Base-by-base conservation (phyloP, 2,888 invertebrate genomes). In the Sicus ferrugineus region DNA sequence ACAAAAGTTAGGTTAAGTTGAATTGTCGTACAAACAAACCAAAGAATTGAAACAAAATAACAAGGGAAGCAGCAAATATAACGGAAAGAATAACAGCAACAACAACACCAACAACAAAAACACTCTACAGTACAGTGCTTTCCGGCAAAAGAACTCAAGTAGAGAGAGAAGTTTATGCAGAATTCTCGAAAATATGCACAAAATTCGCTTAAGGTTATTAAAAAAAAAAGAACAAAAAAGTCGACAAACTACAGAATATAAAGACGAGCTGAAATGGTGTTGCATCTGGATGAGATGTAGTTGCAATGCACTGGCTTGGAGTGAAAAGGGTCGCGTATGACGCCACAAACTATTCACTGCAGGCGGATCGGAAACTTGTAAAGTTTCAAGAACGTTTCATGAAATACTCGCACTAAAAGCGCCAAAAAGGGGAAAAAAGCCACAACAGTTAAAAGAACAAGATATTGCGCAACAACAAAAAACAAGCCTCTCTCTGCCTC, bases 71-170 rank as follows among this genome's bases (percentile, higher is more conserved):
- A 42, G 42, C 3, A 16, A 4, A n/a, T n/a, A n/a, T n/a, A n/a
- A n/a, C n/a, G n/a, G n/a, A n/a, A 56, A 56, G 26, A 16, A 56
- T 28, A 30, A 16, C 56, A 56, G 30, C 28, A 30, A 9, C n/a
- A 56, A 56, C n/a, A 56, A 30, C 28, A 56, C 26, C 56, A 56
- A 56, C 30, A 56, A 56, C 30, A 56, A 54, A 3, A 26, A 23
- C 26, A 30, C 9, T 42, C 16, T 16, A 42, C n/a, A 3, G 42
- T n/a, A n/a, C 42, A n/a, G n/a, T 42, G 42, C 11, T 42, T 14
- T 2, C 5, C 42, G 4, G 34, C 14, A 2, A 34, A n/a, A n/a
- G n/a, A n/a, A n/a, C n/a, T n/a, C n/a, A n/a, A n/a, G n/a, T n/a
- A n/a, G n/a, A n/a, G n/a, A n/a, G n/a, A n/a, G n/a, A n/a, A 34